Base-by-base conservation (phyloP, 2,888 invertebrate genomes). In the Drosophila algonquin region DNA sequence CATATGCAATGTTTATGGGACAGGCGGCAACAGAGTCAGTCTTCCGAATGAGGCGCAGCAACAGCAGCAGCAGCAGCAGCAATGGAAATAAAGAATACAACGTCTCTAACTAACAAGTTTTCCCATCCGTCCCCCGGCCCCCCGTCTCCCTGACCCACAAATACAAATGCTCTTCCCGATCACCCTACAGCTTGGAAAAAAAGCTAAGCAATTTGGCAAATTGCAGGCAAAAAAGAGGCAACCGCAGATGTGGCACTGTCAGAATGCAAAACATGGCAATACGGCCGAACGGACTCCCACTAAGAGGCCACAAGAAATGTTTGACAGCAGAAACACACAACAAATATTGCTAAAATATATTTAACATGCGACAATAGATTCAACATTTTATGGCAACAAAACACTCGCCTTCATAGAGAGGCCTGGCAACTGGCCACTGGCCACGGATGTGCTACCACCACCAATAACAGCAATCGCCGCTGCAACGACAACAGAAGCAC, bases 1-100 rank as follows among this genome's bases (percentile, higher is more conserved):
- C 81, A 80, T 83, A 73, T 80, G 83, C 78, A 76, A 76, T 83
- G 80, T 83, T 83, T 83, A 73, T 59, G 51, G 35, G 32, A 45
- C 27, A 10, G 16, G 57, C 8, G 16, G 64, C 9, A 46, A 53
- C 46, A 53, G 30, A 30, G 27, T 56, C 46, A 51, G 73, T 55
- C 30, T 14, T 30, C 51, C 53, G 69, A 81, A 80, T 81, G 84
- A 40, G 58, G 18, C 40, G 81, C 87, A 74, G 86, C 85, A 81
- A 87, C 87, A 81, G 88, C 63, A 21, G 81, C 87, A 74, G 81
- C 87, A 74, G 86, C 85, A 81, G 81, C 87, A 79, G 88, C 63
- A 21, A 16, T 58, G 58, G 70, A 50, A 45, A 51, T 70, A 67
- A 67, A 67, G 70, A 45, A 50, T 50, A 21, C 40, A 40, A 40